Base-by-base conservation (phyloP, 2,113 vertebrate genomes). In the Misgurnus anguillicaudatus region DNA sequence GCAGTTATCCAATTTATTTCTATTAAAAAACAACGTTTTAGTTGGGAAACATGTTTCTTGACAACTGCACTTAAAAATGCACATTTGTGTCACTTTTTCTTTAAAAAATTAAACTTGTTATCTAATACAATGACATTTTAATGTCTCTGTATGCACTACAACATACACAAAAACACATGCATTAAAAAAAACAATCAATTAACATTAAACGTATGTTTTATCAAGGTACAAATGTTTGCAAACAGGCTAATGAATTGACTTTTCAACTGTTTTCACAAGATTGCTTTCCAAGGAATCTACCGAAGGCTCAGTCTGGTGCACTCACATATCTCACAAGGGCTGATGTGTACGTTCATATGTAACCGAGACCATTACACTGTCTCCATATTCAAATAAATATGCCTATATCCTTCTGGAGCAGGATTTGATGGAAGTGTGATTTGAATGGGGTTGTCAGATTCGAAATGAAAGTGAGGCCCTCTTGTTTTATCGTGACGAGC, bases 381-480 rank as follows among this genome's bases (percentile, higher is more conserved):
- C 72, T 75, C 10, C 19, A 75, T 62, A 75, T 62, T 75, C 14
- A 75, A 62, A 62, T 48, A 47, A 75, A 75, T 75, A 19, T 62
- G 72, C 72, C 57, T 69, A 36, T 53, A 13, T 69, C 36, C 48
- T 21, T 62, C 66, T 62, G 17, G 31, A 69, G 64, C 21, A 47
- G 61, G 36, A 73, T 63, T 60, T 83, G 75, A 84, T 74, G 60
- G 67, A 84, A 80, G 69, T 68, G 74, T 68, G 74, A 68, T 80
- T 63, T 84, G 76, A 84, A 62, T 11, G 47, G 36, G 51, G 82
- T 67, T 77, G 79, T 80, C 82, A 80, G 78, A 58, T 78, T 62
- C 53, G 67, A 77, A 84, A 76, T 77, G 79, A 84, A 80, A 57
- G 75, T 58, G 63, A 78, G 42, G 70, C 68, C 67, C 47, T 58